Evolutionary conservation across 2,888 invertebrate genomes (phyloP).

Genomic region (Caenorhabditis angaria): DNA sequence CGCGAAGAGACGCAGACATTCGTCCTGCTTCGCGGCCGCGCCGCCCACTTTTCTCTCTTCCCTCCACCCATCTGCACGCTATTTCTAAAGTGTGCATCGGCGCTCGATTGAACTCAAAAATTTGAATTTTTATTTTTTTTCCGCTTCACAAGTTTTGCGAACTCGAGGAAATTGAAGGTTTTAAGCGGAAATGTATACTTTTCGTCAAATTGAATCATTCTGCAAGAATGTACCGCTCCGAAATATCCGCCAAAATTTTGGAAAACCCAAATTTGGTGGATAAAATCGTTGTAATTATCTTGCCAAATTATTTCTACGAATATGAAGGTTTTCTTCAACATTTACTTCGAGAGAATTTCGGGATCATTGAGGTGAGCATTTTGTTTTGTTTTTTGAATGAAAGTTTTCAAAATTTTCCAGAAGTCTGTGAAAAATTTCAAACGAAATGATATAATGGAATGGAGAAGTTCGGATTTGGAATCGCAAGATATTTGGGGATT

Average conservation of each 20-base stretch:
- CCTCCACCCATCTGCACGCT: not conserved
- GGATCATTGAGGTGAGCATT: constrained; percentile 36
- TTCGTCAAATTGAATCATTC: not conserved
- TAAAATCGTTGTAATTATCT: constrained; percentile 40
- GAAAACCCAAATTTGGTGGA: constrained; percentile 40
- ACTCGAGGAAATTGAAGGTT: not conserved
- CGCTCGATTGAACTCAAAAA: constrained; percentile 7
- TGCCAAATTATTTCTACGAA: constrained; percentile 45
- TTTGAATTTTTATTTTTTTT: constrained; percentile 9
- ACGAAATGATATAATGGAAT: constrained; percentile 38
- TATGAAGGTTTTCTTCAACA: constrained; percentile 36
- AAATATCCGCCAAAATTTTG: constrained; percentile 25
- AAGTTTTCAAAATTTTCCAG: constrained; percentile 18
- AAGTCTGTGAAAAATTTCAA: constrained; percentile 37
- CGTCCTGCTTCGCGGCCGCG: constrained; percentile 40
- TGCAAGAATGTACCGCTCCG: constrained; percentile 43
- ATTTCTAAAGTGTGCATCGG: not conserved
- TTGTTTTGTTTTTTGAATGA: not conserved
- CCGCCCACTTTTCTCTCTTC: constrained; percentile 12
- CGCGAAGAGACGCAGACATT: constrained; percentile 21
- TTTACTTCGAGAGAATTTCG: constrained; percentile 35
- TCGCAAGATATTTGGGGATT: constrained; percentile 36
- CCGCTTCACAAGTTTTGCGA: not conserved
- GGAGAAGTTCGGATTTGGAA: constrained; percentile 41
- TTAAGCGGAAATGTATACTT: not conserved